Percentiles rank a stretch among this genome's conserved stretches.
Conservation (phyloP, 2,797 vertebrate species). For the Lophura swinhoii region DNA sequence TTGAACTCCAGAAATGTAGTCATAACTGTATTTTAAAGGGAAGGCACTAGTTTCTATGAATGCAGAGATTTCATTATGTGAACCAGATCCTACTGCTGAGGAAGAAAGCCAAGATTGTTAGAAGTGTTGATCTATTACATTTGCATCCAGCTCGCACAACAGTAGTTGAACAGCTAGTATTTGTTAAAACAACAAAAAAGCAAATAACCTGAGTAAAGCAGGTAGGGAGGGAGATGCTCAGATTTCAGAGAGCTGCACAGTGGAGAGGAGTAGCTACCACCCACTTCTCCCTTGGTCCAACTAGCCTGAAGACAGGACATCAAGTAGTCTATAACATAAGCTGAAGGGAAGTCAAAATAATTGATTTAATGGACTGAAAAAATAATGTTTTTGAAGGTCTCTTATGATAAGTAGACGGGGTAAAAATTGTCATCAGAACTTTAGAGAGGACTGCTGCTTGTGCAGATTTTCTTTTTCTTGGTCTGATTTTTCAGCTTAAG, state of each 20-base stretch:
- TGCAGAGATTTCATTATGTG: background rate
- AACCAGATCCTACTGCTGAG: background rate
- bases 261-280: background rate
- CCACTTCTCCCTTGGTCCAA: background rate
- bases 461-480: background rate
- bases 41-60: background rate
- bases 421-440: background rate
- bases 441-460: background rate
- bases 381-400: background rate
- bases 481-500: background rate
- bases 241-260: background rate
- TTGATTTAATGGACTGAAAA: background rate
- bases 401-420: no score
- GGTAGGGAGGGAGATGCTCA: background rate
- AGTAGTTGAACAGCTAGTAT: background rate
- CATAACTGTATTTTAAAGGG: background rate
- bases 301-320: background rate
- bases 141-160: background rate
- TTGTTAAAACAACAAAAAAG: background rate
- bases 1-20: background rate
- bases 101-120: no score
- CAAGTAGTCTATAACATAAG: background rate
- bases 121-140: background rate
- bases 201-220: background rate
- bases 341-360: background rate